Evolutionary conservation across 2,113 vertebrate genomes (phyloP).

Genomic region (Leucopsar rothschildi): DNA sequence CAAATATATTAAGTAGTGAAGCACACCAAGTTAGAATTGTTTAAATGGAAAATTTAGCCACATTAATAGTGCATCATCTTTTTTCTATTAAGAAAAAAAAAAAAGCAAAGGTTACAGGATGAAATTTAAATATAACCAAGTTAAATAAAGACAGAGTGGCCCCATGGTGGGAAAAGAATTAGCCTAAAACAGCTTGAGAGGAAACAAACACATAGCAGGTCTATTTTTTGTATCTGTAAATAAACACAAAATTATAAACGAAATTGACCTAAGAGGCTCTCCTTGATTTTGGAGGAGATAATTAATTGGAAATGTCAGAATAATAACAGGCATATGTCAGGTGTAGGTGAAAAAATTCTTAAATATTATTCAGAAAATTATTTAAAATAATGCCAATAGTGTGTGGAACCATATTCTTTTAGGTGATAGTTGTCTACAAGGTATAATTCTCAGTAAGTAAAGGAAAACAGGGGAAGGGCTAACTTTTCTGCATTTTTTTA

Average conservation of each 20-base stretch:
- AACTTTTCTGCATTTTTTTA: slow-evolving; percentile 18
- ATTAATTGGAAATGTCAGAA: background rate
- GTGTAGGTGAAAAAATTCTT: background rate
- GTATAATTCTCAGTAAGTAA: background rate
- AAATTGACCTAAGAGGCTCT: background rate
- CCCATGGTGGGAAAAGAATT: slow-evolving; percentile 6
- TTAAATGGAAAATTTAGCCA: slow-evolving; percentile 45
- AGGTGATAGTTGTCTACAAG: background rate
- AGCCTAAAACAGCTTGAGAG: slow-evolving; percentile 4
- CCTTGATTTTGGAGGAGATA: background rate
- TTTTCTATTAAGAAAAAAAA: slow-evolving; percentile 41
- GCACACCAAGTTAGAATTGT: background rate
- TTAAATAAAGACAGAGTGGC: slow-evolving; percentile 16
- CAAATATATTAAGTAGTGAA: slow-evolving; percentile 4
- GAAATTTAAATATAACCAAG: slow-evolving; percentile 27
- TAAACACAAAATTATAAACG: background rate
- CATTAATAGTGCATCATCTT: slow-evolving; percentile 26
- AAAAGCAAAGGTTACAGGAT: slow-evolving; percentile 12
- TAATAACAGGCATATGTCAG: background rate
- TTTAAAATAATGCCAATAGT: background rate
- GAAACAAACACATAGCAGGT: background rate
- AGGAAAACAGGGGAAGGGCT: background rate
- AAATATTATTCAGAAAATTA: background rate
- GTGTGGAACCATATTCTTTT: background rate
- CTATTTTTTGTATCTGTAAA: slow-evolving; percentile 8